Percentiles rank a stretch among this genome's conserved stretches.
phyloP scores from a whole-genome alignment of 2,797 vertebrate genomes.

The Pangasius djambal region DNA sequence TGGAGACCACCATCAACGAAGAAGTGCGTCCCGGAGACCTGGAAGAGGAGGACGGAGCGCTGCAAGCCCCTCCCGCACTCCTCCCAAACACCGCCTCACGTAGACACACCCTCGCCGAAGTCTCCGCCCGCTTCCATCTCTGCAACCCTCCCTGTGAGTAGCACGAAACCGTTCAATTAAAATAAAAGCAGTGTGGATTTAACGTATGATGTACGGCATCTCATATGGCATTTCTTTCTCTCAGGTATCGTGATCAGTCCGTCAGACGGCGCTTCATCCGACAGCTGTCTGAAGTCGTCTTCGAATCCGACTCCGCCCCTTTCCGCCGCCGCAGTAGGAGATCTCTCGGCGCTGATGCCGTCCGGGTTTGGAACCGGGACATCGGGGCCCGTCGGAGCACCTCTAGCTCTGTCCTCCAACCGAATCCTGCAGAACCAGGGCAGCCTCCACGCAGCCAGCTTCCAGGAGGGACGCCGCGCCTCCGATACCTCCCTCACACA shows the following conservation, averaged over 20 bases:
- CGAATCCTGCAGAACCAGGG: constrained; percentile 83
- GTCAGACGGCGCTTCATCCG: constrained; percentile 89
- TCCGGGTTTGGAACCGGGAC: constrained; percentile 69
- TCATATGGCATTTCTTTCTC: not conserved
- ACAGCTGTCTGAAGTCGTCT: constrained; percentile 90
- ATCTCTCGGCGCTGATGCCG: constrained; percentile 75
- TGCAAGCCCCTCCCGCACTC: constrained; percentile 68
- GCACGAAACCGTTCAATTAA: not conserved
- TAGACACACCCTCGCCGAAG: constrained; percentile 92
- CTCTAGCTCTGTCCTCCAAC: constrained; percentile 84
- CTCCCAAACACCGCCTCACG: constrained; percentile 82
- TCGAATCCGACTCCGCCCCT: constrained; percentile 73
- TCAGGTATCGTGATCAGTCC: constrained; percentile 87
- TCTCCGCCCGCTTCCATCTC: constrained; percentile 86
- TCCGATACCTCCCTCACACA: constrained; percentile 96
- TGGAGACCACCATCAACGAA: constrained; percentile 90
- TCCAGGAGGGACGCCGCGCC: constrained; percentile 93
- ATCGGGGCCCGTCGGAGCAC: constrained; percentile 71
- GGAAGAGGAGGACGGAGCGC: constrained; percentile 82
- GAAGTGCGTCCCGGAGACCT: constrained; percentile 85
- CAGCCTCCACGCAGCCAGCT: constrained; percentile 79
- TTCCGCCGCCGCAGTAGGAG: constrained; percentile 67
- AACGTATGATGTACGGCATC: not conserved
- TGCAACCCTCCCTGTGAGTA: constrained; percentile 86
- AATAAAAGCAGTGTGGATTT: not conserved